Conservation (phyloP, 1,140 invertebrate genomes). For the Bicyclus anynana region DNA sequence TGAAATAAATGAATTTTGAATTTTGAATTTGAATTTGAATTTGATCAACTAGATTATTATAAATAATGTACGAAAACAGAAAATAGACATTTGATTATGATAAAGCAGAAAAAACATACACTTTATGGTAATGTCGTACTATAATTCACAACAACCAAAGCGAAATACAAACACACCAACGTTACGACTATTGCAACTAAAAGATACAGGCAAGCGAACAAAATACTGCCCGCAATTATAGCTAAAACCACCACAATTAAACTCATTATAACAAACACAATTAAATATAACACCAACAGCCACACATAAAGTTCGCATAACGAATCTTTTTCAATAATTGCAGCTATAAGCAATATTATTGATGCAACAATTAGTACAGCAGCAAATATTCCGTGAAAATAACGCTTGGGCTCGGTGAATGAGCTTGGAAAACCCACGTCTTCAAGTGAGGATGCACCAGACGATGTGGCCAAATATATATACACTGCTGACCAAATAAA, state of each 20-base stretch:
- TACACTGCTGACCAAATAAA: slow-evolving; percentile 14
- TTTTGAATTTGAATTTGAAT: no score
- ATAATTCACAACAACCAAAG: slow-evolving; percentile 32
- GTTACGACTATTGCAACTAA: slow-evolving; percentile 6
- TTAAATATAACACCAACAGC: slow-evolving; percentile 26
- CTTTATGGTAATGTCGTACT: slow-evolving; percentile 25
- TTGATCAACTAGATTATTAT: no score
- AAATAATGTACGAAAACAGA: no score
- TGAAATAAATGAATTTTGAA: no score
- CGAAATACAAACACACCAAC: slow-evolving; percentile 20
- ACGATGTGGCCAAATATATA: slow-evolving; percentile 20
- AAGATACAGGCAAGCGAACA: slow-evolving; percentile 14
- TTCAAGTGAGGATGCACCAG: slow-evolving; percentile 11
- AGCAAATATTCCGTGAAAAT: slow-evolving; percentile 27
- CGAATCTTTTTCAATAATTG: slow-evolving; percentile 23
- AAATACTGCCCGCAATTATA: neutral
- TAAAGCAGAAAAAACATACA: no score
- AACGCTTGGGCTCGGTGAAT: slow-evolving; percentile 12
- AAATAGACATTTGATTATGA: no score
- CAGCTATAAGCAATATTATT: slow-evolving; percentile 36
- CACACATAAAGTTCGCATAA: slow-evolving; percentile 44
- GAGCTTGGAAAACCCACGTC: slow-evolving; percentile 12
- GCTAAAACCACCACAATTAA: neutral
- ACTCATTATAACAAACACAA: slow-evolving; percentile 7
- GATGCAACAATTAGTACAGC: slow-evolving; percentile 28